These are phyloP conservation scores for Campaea margaritaria DNA, from an alignment of 2,888 invertebrate genomes.

Conservation along the genomic window DNA sequence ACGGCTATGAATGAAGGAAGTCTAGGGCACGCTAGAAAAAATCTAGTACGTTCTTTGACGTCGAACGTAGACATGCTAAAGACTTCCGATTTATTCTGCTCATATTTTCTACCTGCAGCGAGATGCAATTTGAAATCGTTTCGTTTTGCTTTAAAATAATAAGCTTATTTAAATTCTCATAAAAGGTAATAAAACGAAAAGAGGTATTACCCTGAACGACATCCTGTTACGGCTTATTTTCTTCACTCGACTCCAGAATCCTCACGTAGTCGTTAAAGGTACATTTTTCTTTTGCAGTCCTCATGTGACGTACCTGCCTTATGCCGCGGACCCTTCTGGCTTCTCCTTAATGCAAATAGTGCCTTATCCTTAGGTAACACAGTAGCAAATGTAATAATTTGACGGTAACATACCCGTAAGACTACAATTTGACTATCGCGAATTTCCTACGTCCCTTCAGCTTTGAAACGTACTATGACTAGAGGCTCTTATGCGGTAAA, in stretches of 20 bases:
- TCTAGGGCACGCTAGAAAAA: constrained; percentile 50
- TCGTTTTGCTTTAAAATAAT: constrained; percentile 4
- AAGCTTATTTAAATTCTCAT: constrained; percentile 54
- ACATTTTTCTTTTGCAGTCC: constrained; percentile 85
- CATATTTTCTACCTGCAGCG: constrained; percentile 27
- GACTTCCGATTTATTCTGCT: constrained; percentile 37
- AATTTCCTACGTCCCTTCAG: constrained; percentile 77
- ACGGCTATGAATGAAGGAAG: constrained; percentile 55
- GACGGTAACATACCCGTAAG: constrained; percentile 80
- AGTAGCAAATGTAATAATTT: constrained; percentile 82
- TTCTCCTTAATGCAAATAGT: constrained; percentile 71
- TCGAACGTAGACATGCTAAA: constrained; percentile 25
- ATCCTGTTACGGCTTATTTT: constrained; percentile 84
- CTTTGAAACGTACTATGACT: constrained; percentile 68
- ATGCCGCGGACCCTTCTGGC: constrained; percentile 73
- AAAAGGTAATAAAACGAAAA: constrained; percentile 75
- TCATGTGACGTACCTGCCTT: constrained; percentile 77
- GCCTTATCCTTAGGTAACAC: constrained; percentile 77
- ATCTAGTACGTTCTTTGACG: constrained; percentile 39
- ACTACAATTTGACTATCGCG: constrained; percentile 86
- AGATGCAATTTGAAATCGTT: constrained; percentile 29
- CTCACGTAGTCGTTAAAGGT: constrained; percentile 82
- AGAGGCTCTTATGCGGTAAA: constrained; percentile 55
- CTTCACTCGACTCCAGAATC: constrained; percentile 79
- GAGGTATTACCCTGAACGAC: constrained; percentile 82